A percentile compares a stretch with the other conserved stretches of the same genome.
Evolutionary conservation across 2,888 invertebrate genomes (phyloP).

Genomic region (Scaptomyza parva): DNA sequence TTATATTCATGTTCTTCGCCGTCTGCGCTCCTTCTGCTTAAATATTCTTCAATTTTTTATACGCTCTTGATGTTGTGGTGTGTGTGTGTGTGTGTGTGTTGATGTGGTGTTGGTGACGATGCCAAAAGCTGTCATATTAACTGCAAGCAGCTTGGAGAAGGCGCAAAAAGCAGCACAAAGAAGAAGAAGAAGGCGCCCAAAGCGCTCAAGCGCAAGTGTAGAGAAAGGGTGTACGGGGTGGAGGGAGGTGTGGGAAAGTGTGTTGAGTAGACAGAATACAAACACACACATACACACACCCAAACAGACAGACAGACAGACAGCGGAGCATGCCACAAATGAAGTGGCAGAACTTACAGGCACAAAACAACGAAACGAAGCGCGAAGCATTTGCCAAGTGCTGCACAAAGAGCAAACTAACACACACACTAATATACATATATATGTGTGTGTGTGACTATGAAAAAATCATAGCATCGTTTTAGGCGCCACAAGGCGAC

Average conservation of each 20-base stretch:
- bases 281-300: background rate
- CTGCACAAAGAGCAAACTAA: no score
- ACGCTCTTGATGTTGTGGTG: constrained; percentile 13
- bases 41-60: constrained; percentile 20
- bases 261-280: constrained; percentile 1
- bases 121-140: constrained; percentile 62
- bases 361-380: constrained; percentile 8
- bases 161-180: constrained; percentile 60
- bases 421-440: no score
- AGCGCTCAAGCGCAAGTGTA: constrained; percentile 44
- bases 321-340: constrained; percentile 56
- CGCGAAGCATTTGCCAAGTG: constrained; percentile 12
- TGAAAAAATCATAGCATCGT: constrained; percentile 69
- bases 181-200: constrained; percentile 59
- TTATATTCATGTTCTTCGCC: background rate
- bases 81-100: constrained; percentile 20
- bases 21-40: background rate
- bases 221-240: background rate
- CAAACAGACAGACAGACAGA: constrained; percentile 3
- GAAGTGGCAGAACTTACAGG: constrained; percentile 61
- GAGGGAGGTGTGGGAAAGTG: background rate
- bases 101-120: constrained; percentile 39
- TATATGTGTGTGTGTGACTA: no score
- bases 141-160: constrained; percentile 64
- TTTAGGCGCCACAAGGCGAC: constrained; percentile 56